Evolutionary conservation across 2,888 invertebrate genomes (phyloP), one percentile per base, ranked within the genome.

Genomic region (Tyria jacobaeae): DNA sequence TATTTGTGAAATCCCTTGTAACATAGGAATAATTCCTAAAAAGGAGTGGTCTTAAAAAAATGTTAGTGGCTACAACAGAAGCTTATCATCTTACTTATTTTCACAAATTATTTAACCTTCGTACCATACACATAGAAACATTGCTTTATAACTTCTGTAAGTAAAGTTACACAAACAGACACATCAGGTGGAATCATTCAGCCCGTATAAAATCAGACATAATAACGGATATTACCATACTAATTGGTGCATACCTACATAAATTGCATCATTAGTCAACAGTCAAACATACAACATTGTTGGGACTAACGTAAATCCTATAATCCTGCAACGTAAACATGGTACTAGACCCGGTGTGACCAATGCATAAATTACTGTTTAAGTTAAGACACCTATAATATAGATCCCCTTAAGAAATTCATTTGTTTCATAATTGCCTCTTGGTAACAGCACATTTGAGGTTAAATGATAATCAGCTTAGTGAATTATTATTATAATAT

Each of bases 181-280:
- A 17, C 27, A 27, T 37, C 9, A 37, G 12, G 5, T 27, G 21
- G 17, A 61, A 57, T 48, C 48, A 57, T 49, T 57, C 57, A 31
- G 35, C 35, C 56, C 7, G 39, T 17, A 39, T 37, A 52, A 52
- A 69, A 70, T 56, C 58, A 49, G 60, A 27, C 48, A 27, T 79
- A 79, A 81, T 81, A 70, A 73, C 71, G 56, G 62, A 54, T 64
- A 83, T 82, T 80, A 77, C 69, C 77, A 79, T 78, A 71, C 60
- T 73, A 79, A 82, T 79, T 70, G 69, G 66, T 66, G 64, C 72
- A 70, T 64, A 62, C 53, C 71, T 14, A 70, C 65, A 67, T 64
- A 74, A 79, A 73, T 73, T 66, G 60, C 39, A 62, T 54, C 68
- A 67, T 68, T 71, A 61, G 60, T 70, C 66, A 57, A 62, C 25